Conservation (phyloP, 2,113 vertebrate genomes). For the Sphyrna mokarran region DNA sequence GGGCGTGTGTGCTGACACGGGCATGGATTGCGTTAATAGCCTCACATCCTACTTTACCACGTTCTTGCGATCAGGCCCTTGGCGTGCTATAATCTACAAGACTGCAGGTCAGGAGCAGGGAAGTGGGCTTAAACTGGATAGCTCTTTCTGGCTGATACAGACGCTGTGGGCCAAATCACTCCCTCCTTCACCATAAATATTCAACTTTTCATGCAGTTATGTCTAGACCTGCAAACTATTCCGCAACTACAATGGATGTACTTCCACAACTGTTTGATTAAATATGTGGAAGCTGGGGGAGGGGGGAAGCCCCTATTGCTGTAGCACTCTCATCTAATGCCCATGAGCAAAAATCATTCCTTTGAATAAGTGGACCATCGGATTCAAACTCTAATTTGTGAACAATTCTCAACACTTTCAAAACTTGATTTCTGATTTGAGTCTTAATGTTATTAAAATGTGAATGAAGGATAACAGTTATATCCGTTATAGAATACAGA, state of each 20-base stretch:
- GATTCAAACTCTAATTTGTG: background rate
- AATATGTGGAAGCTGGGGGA: too few relatives aligned
- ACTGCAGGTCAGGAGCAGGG: background rate
- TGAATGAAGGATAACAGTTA: background rate
- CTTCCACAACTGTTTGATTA: too few relatives aligned
- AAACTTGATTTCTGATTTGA: background rate
- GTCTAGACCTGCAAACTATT: constrained; percentile 3
- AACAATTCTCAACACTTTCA: background rate
- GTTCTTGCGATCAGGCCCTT: too few relatives aligned
- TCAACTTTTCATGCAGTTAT: background rate
- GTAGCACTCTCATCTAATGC: background rate
- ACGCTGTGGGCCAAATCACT: background rate
- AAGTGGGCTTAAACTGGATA: background rate
- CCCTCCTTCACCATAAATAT: background rate
- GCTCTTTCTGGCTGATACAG: background rate
- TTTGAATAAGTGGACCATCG: background rate
- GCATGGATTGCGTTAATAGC: too few relatives aligned
- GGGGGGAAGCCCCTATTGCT: background rate
- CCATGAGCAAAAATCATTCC: background rate
- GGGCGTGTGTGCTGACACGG: too few relatives aligned
- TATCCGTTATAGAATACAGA: background rate
- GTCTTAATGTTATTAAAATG: background rate
- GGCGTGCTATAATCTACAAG: background rate
- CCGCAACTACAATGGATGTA: background rate
- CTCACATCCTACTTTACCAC: too few relatives aligned